Evolutionary conservation across 2,113 vertebrate species (phyloP).

Genomic region (Merops nubicus): DNA sequence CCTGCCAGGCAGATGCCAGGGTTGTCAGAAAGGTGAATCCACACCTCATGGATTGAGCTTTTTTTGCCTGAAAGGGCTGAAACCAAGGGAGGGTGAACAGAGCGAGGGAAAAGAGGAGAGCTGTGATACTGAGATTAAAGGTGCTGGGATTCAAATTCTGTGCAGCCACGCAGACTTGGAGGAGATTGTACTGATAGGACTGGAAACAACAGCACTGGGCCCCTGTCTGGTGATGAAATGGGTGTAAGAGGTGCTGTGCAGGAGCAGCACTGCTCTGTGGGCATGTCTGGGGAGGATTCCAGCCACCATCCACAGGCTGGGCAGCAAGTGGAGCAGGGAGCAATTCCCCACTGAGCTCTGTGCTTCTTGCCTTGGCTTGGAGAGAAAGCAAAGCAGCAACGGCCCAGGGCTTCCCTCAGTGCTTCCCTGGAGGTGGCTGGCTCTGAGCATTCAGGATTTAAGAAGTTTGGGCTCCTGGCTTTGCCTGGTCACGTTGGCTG

Average conservation of each 20-base stretch:
- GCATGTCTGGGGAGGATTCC: not conserved
- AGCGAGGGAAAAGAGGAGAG: too few species aligned
- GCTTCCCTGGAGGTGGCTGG: not conserved
- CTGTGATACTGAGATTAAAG: not conserved
- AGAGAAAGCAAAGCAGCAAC: not conserved
- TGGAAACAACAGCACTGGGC: not conserved
- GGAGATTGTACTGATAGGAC: not conserved
- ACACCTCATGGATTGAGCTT: too few species aligned
- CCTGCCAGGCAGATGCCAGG: not conserved
- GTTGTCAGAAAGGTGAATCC: not conserved
- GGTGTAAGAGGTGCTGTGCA: not conserved
- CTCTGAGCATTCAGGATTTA: not conserved
- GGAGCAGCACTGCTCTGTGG: not conserved
- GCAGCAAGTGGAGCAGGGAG: not conserved
- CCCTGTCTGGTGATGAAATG: not conserved
- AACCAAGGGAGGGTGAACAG: not conserved
- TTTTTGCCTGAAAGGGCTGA: not conserved
- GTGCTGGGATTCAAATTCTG: not conserved
- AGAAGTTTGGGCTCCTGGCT: not conserved
- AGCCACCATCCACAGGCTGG: not conserved
- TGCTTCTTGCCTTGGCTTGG: not conserved
- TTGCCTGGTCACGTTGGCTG: not conserved
- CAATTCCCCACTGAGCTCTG: not conserved
- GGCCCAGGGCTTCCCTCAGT: not conserved
- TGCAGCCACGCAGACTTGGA: not conserved